Percentiles rank a stretch among this genome's conserved stretches.
Conservation (phyloP, 2,113 vertebrate genomes). For the Spermophilus dauricus region DNA sequence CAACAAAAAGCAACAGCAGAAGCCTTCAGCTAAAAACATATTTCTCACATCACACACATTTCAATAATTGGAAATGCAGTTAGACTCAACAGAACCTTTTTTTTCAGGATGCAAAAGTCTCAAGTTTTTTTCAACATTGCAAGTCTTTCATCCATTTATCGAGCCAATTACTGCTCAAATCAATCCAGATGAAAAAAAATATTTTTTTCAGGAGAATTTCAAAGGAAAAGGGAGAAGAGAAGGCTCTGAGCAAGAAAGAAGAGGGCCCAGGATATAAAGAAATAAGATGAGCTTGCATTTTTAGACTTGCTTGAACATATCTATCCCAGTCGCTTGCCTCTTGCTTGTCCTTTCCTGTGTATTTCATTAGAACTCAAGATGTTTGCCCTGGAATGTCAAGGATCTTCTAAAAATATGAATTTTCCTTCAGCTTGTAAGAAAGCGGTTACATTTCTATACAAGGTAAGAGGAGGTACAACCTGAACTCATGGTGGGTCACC, state of each 20-base stretch:
- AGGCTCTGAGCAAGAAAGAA: neutral
- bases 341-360: neutral
- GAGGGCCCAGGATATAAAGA: rapidly evolving
- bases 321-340: neutral
- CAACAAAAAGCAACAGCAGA: conserved; percentile 6
- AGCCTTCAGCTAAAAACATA: neutral
- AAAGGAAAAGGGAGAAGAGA: neutral
- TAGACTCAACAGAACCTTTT: neutral
- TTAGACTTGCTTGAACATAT: neutral
- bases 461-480: neutral
- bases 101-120: neutral
- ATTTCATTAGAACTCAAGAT: conserved; percentile 13
- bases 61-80: neutral
- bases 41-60: neutral
- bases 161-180: neutral
- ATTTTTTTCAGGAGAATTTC: neutral
- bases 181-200: neutral
- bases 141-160: neutral
- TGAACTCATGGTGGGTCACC: neutral
- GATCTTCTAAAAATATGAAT: neutral
- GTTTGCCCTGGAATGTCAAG: neutral
- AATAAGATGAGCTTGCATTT: neutral
- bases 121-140: neutral
- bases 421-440: neutral
- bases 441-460: neutral